Evolutionary conservation across 2,888 invertebrate genomes (phyloP).

Genomic region (Melipona bicolor): DNA sequence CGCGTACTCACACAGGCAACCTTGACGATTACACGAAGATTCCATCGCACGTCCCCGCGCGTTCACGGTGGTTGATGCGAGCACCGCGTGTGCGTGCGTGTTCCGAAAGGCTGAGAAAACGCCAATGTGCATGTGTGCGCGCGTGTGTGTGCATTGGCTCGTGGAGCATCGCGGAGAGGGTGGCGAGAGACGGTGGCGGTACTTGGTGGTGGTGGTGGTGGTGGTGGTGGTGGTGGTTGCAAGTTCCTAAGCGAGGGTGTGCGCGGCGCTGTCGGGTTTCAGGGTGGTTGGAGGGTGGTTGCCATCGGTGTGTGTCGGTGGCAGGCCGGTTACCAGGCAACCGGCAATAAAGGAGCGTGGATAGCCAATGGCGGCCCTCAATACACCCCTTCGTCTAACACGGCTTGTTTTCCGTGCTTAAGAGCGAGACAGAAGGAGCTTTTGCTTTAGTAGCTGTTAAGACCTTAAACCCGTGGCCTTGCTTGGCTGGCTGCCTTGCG

Average conservation of each 20-base stretch:
- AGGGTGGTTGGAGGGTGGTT: slow-evolving; percentile 59
- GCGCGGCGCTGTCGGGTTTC: slow-evolving; percentile 62
- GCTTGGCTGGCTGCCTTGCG: slow-evolving; percentile 48
- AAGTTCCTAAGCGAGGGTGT: slow-evolving; percentile 64
- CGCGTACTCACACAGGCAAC: slow-evolving; percentile 33
- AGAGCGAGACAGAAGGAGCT: slow-evolving; percentile 81
- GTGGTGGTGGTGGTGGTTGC: slow-evolving; percentile 54
- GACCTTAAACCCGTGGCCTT: slow-evolving; percentile 76
- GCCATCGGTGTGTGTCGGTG: slow-evolving; percentile 74
- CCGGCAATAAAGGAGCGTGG: slow-evolving; percentile 82
- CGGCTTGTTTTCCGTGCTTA: slow-evolving; percentile 82
- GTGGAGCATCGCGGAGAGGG: slow-evolving; percentile 44
- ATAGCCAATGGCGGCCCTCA: slow-evolving; percentile 84
- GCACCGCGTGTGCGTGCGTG: not conserved
- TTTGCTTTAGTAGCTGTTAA: slow-evolving; percentile 84
- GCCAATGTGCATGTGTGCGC: not conserved
- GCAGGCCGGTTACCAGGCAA: slow-evolving; percentile 82
- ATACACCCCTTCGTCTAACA: slow-evolving; percentile 82
- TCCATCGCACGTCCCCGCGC: slow-evolving; percentile 49
- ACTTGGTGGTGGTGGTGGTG: not conserved
- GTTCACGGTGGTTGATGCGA: not conserved
- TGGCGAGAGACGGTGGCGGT: slow-evolving; percentile 52
- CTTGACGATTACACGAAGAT: slow-evolving; percentile 44
- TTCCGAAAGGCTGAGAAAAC: slow-evolving; percentile 15
- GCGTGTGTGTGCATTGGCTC: slow-evolving; percentile 7